Conservation (phyloP, 1,140 invertebrate species). For the Linepithema humile region DNA sequence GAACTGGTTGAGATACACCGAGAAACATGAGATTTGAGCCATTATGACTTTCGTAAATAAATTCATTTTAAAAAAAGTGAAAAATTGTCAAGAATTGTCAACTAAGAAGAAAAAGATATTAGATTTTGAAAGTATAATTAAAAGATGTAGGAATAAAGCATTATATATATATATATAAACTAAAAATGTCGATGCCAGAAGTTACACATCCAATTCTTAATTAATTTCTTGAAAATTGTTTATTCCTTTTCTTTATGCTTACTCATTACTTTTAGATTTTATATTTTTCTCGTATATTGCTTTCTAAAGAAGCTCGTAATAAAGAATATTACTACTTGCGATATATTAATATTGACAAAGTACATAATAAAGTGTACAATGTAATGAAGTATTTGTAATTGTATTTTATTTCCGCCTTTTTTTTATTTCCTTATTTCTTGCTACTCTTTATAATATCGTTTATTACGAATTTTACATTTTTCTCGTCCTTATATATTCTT, state of each 20-base stretch:
- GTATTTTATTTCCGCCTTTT: neutral
- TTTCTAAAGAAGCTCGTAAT: neutral
- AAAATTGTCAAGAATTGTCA: neutral
- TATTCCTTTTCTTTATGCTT: neutral
- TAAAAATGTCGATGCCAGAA: neutral
- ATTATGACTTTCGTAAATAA: neutral
- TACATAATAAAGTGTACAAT: conserved; percentile 8
- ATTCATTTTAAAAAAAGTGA: neutral
- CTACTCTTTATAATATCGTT: neutral
- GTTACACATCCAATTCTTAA: neutral
- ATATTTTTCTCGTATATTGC: neutral
- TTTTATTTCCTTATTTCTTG: neutral
- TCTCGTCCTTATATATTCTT: neutral
- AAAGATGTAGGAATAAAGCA: neutral
- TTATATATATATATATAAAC: neutral
- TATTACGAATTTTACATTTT: neutral
- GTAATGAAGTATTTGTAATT: neutral
- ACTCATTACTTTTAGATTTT: neutral
- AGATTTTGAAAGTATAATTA: neutral
- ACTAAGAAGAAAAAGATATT: neutral
- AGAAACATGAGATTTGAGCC: conserved; percentile 2
- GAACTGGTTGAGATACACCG: conserved; percentile 3
- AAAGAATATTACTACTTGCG: conserved; percentile 1
- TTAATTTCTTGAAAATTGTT: neutral
- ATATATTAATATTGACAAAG: conserved; percentile 23